Evolutionary conservation across 1,140 invertebrate species (phyloP).

Genomic region (Globodera rostochiensis): DNA sequence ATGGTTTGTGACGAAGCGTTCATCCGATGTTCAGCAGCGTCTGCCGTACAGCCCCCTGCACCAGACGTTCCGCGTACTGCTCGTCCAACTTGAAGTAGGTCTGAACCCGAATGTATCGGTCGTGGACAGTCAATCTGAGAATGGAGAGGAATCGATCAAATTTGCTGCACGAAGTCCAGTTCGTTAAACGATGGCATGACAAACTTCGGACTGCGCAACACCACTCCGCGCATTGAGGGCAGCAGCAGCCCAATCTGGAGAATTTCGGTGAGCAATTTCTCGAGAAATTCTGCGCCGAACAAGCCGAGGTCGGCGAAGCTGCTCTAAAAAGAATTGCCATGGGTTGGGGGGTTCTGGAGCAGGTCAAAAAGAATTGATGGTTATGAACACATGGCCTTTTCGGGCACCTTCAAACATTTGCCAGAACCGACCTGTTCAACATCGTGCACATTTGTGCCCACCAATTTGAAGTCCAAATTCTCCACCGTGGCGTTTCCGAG

Average conservation of each 20-base stretch:
- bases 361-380: not conserved
- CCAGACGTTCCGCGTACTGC: constrained; percentile 59
- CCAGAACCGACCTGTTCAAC: constrained; percentile 53
- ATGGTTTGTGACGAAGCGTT: not conserved
- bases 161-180: constrained; percentile 3
- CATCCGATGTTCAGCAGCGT: constrained; percentile 57
- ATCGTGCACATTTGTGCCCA: constrained; percentile 55
- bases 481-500: constrained; percentile 57
- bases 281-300: constrained; percentile 64
- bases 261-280: constrained; percentile 64
- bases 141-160: not conserved
- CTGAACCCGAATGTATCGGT: constrained; percentile 60
- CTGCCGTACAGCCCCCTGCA: constrained; percentile 62
- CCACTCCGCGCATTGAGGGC: constrained; percentile 62
- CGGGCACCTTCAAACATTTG: too few relatives aligned
- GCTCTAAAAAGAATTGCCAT: not conserved
- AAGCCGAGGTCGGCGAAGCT: constrained; percentile 61
- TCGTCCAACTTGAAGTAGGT: constrained; percentile 65
- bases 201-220: constrained; percentile 65
- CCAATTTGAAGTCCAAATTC: constrained; percentile 62
- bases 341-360: not conserved
- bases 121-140: constrained; percentile 60
- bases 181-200: constrained; percentile 2
- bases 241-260: constrained; percentile 62
- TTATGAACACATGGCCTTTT: too few relatives aligned